phyloP scores from a whole-genome alignment of 2,113 vertebrate species.

The Probosciger aterrimus region DNA sequence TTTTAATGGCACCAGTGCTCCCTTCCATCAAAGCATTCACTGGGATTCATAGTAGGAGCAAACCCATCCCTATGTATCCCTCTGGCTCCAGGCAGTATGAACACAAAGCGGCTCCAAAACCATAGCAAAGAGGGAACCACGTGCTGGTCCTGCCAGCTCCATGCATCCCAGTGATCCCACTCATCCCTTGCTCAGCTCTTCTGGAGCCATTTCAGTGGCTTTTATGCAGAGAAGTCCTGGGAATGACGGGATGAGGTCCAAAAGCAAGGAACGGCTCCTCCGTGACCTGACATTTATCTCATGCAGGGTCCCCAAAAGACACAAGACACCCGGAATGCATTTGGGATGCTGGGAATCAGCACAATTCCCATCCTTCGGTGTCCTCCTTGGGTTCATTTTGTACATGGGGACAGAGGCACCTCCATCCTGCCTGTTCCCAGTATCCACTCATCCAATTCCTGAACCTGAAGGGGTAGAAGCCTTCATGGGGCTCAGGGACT shows the following conservation, averaged over 20 bases:
- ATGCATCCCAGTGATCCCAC: fast-evolving
- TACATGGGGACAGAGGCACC: neutral
- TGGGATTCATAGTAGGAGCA: neutral
- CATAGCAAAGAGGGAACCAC: neutral
- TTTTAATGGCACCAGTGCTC: neutral
- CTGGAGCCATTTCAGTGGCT: neutral
- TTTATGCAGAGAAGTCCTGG: neutral
- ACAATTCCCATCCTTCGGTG: fast-evolving
- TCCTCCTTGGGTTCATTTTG: neutral
- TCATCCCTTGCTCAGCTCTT: neutral
- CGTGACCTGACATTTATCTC: neutral
- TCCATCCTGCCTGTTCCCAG: neutral
- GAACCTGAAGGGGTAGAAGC: neutral
- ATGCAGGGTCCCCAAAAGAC: neutral
- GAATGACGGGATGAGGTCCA: neutral
- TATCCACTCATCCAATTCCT: neutral
- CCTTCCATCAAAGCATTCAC: neutral
- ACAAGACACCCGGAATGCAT: neutral
- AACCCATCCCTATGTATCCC: neutral
- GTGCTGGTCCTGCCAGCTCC: neutral
- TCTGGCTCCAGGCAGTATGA: neutral
- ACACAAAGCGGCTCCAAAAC: neutral
- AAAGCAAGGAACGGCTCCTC: neutral
- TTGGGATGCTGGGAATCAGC: fast-evolving
- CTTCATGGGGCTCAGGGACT: neutral